Evolutionary conservation across 2,797 vertebrate species (phyloP).

Genomic region (Glyptemys insculpta): DNA sequence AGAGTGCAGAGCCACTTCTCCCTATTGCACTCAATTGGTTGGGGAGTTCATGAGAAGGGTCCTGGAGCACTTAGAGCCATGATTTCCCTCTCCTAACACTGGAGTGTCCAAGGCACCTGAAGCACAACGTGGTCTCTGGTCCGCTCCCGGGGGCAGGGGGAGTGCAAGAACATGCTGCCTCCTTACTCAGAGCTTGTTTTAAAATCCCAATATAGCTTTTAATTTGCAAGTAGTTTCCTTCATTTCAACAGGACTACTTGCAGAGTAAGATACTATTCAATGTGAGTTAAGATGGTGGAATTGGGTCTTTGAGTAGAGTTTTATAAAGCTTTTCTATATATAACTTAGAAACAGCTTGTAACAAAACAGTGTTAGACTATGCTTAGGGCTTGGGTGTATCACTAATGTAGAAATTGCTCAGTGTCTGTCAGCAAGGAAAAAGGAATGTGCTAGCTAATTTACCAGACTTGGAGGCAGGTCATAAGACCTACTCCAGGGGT

Average conservation of each 20-base stretch:
- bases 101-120: background rate
- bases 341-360: background rate
- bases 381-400: background rate
- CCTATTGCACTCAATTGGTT: background rate
- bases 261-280: background rate
- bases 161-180: accelerated
- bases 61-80: background rate
- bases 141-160: background rate
- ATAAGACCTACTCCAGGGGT: background rate
- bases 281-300: accelerated
- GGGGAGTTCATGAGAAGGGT: background rate
- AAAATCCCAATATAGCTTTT: background rate
- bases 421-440: background rate
- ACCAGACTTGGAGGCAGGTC: background rate
- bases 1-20: background rate
- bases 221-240: background rate
- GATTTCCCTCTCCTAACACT: background rate
- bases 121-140: background rate
- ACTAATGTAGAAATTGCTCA: background rate
- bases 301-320: background rate
- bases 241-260: background rate
- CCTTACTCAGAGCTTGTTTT: background rate
- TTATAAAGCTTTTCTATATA: background rate
- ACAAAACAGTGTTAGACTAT: background rate
- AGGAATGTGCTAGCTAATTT: accelerated